phyloP scores from a whole-genome alignment of 1,140 invertebrate genomes.

The Drosophila quadrilineata region DNA sequence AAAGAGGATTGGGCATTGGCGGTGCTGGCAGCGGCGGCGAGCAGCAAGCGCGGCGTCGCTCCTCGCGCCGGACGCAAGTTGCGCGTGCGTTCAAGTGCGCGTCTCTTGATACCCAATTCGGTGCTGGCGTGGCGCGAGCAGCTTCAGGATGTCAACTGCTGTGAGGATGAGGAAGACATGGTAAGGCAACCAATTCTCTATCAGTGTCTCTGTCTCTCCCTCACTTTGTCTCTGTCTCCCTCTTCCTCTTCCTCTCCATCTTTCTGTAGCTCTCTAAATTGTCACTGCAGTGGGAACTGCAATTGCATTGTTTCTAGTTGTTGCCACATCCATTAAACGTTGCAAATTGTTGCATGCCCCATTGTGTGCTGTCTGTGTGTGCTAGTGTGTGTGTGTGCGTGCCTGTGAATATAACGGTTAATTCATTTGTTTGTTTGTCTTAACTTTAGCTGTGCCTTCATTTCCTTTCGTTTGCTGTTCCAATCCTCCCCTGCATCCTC shows the following conservation, averaged over 20 bases:
- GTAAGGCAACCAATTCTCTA: conserved; percentile 41
- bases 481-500: no score
- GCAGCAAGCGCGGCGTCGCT: conserved; percentile 49
- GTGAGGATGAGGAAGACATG: conserved; percentile 81
- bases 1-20: conserved; percentile 61
- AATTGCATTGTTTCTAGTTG: conserved; percentile 34
- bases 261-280: not conserved
- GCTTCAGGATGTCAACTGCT: conserved; percentile 57
- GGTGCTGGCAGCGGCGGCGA: conserved; percentile 47
- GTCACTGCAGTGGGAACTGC: conserved; percentile 44
- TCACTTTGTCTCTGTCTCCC: not conserved
- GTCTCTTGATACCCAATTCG: conserved; percentile 46
- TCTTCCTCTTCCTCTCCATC: not conserved
- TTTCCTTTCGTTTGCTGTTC: conserved; percentile 26
- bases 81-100: conserved; percentile 53
- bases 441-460: conserved; percentile 31
- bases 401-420: conserved; percentile 25
- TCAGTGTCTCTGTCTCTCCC: not conserved
- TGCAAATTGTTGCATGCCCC: conserved; percentile 31
- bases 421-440: conserved; percentile 46
- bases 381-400: not conserved
- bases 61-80: conserved; percentile 44
- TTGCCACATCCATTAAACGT: conserved; percentile 54
- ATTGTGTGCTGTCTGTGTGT: not conserved
- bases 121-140: conserved; percentile 70